Conservation (phyloP, 2,113 vertebrate species). For the Hyaena hyaena region DNA sequence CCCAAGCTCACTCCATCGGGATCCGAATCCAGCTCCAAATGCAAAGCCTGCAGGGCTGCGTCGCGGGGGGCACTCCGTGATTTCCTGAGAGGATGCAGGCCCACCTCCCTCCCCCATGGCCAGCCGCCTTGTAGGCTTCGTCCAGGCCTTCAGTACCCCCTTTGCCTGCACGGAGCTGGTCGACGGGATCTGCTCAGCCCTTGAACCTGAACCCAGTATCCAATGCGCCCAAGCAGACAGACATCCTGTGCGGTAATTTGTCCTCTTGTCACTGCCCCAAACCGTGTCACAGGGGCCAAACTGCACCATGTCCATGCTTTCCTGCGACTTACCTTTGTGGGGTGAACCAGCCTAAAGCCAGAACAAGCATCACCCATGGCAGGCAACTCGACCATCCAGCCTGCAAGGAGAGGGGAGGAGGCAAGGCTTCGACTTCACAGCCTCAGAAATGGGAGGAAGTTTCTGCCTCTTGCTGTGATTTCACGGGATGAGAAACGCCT, state of each 20-base stretch:
- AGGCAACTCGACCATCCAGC: fast-evolving
- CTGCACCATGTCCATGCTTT: neutral
- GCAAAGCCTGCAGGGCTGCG: neutral
- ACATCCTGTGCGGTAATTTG: neutral
- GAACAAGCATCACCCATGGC: fast-evolving
- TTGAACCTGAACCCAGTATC: neutral
- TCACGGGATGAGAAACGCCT: neutral
- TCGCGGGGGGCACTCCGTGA: neutral
- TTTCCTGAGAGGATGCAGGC: neutral
- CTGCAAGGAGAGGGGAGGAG: neutral
- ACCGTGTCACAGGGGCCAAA: fast-evolving
- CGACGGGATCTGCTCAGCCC: neutral
- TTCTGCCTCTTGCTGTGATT: neutral
- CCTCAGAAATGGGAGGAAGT: neutral
- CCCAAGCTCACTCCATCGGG: neutral
- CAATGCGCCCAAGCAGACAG: neutral
- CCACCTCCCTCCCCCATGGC: neutral
- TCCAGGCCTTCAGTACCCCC: neutral
- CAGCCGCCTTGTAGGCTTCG: neutral
- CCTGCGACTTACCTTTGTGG: neutral
- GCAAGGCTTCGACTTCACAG: neutral
- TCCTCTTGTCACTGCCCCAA: neutral
- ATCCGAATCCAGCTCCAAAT: neutral
- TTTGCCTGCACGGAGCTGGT: neutral
- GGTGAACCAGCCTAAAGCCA: fast-evolving